These are phyloP conservation scores for Rallus crepitans DNA, from an alignment of 2,797 vertebrate species.

Conservation along the genomic window DNA sequence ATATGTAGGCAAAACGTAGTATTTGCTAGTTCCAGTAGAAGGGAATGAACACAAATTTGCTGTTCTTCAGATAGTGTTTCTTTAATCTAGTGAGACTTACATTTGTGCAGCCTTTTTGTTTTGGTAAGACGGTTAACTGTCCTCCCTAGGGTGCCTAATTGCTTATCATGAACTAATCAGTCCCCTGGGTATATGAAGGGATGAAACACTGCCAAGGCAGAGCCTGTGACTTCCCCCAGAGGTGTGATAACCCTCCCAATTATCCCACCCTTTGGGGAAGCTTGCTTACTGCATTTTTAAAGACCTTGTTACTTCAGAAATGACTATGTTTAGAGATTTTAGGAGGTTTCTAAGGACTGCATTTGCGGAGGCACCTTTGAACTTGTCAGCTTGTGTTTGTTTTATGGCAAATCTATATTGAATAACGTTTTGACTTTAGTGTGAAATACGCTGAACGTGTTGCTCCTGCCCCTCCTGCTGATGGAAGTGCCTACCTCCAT, in stretches of 20 bases:
- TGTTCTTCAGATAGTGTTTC: conserved; percentile 38
- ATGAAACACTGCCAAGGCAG: conserved; percentile 45
- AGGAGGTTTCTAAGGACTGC: background rate
- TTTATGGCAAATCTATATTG: background rate
- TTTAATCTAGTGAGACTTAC: conserved; percentile 59
- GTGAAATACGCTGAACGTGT: background rate
- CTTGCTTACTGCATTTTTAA: conserved; percentile 11
- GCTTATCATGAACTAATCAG: conserved; percentile 65
- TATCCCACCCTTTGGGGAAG: conserved; percentile 20
- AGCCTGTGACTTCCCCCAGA: conserved; percentile 60
- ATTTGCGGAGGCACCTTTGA: background rate
- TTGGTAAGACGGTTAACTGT: conserved; percentile 48
- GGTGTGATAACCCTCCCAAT: conserved; percentile 28
- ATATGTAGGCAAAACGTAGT: conserved; percentile 57
- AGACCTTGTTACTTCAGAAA: background rate
- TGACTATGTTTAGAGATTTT: background rate
- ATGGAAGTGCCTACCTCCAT: background rate
- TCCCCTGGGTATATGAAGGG: conserved; percentile 49
- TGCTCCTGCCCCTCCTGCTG: background rate
- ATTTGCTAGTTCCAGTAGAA: conserved; percentile 57
- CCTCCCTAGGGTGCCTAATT: conserved; percentile 57
- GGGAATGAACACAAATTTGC: conserved; percentile 43
- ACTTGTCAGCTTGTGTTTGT: background rate
- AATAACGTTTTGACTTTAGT: background rate
- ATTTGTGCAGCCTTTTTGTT: conserved; percentile 66